Percentiles rank a stretch among this genome's conserved stretches.
phyloP scores from a whole-genome alignment of 2,113 vertebrate genomes.

The Hippocampus abdominalis region DNA sequence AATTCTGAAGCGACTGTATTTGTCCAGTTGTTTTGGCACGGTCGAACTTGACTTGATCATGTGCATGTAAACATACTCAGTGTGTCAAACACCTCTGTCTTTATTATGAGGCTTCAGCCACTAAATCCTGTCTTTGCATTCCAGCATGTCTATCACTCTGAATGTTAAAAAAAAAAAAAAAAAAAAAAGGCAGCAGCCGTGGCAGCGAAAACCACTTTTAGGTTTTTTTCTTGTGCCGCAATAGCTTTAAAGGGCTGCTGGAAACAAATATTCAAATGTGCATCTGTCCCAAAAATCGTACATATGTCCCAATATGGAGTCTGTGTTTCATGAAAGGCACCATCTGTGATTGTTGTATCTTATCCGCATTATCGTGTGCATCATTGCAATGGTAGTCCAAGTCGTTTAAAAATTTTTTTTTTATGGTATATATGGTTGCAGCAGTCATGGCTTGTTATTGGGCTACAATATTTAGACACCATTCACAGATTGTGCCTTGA shows the following conservation, averaged over 20 bases:
- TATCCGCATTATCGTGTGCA: not conserved
- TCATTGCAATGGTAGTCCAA: constrained; percentile 2
- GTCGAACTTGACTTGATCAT: not conserved
- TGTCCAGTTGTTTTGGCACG: not conserved
- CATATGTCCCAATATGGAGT: constrained; percentile 15
- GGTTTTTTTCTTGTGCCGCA: not conserved
- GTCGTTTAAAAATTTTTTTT: not conserved
- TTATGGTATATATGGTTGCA: not conserved
- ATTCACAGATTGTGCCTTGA: constrained; percentile 17
- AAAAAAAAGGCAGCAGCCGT: too few relatives aligned
- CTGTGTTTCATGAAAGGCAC: constrained; percentile 36
- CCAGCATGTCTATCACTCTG: constrained; percentile 42
- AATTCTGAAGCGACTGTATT: not conserved
- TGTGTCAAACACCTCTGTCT: constrained; percentile 31
- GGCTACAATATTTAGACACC: constrained; percentile 6
- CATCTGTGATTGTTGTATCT: constrained; percentile 31
- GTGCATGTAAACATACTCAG: constrained; percentile 37
- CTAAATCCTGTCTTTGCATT: constrained; percentile 44
- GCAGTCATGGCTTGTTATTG: not conserved
- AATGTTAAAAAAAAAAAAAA: constrained; percentile 2
- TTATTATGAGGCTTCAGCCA: constrained; percentile 45
- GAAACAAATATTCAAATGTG: constrained; percentile 35
- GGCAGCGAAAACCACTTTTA: not conserved
- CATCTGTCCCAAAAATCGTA: constrained; percentile 12
- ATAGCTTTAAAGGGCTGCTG: constrained; percentile 39